Conservation (phyloP, 2,888 invertebrate species). For the Scaeva pyrastri region DNA sequence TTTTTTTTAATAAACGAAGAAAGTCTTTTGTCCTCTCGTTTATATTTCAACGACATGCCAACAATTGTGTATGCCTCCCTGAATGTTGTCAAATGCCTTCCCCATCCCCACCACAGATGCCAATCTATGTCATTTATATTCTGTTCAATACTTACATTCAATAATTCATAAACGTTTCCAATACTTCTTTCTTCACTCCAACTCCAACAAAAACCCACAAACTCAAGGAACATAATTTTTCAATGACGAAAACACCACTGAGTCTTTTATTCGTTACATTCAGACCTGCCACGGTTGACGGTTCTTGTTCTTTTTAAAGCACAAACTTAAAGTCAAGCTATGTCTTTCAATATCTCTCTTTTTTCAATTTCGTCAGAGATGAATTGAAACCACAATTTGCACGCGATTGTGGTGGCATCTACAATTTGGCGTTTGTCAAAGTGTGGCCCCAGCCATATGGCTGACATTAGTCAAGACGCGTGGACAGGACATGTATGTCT, state of each 20-base stretch:
- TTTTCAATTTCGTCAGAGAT: conserved; percentile 33
- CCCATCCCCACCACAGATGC: neutral
- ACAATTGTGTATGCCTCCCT: neutral
- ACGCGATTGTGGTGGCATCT: conserved; percentile 33
- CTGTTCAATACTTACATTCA: neutral
- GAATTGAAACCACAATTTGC: conserved; percentile 27
- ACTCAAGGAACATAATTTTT: neutral
- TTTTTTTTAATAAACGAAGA: too few relatives aligned
- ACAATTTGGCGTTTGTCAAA: conserved; percentile 30
- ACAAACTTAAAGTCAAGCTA: neutral
- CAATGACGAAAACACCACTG: too few relatives aligned
- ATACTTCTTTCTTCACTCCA: neutral
- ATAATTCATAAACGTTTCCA: neutral
- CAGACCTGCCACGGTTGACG: too few relatives aligned
- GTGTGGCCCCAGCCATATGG: conserved; percentile 5
- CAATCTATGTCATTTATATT: neutral
- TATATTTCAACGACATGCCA: neutral
- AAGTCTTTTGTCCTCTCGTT: too few relatives aligned
- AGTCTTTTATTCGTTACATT: too few relatives aligned
- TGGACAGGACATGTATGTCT: conserved; percentile 6
- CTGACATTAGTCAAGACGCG: conserved; percentile 44
- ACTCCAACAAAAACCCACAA: neutral
- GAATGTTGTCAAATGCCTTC: neutral
- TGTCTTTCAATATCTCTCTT: neutral
- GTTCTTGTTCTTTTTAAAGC: too few relatives aligned